Evolutionary conservation across 2,888 invertebrate species (phyloP), one percentile per base, ranked within the genome.

Genomic region (Romanomermis culicivorax): DNA sequence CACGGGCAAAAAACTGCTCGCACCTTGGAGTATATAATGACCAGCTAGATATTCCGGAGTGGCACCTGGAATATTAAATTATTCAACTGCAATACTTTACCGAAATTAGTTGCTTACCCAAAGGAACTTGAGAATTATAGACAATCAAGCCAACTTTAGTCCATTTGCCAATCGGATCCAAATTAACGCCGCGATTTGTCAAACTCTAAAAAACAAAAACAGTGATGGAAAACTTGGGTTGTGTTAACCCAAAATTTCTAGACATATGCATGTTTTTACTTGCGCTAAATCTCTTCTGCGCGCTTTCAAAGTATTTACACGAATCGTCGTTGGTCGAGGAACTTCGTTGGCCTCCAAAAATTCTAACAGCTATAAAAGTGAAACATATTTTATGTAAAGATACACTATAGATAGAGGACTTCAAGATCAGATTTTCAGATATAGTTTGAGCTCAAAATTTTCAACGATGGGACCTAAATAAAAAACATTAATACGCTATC

Each of bases 21-120:
- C 93, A 7, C 93, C 93, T 63, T 77, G 93, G 55, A 95, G 77
- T 69, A 93, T 86, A 67, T 97, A 97, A 70, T 97, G 89, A 0
- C 97, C 95, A 49, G 91, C 91, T 59, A 99, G 76, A 74, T 97
- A 99, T 73, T 99, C 97, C 0, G 97, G 95, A 0, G 97, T 97
- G 1, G 97, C 97, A 59, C 76, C 74, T 73, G 59, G 2, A 54
- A 42, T 45, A 23, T 24, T 30, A 42, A 58, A 58, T n/a, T n/a
- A n/a, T n/a, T n/a, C n/a, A n/a, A n/a, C n/a, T n/a, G 29, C 27
- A 54, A 17, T 25, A 54, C 57, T 55, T 62, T 29, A 63, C 56
- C 7, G 63, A 61, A 1, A 63, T 60, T 30, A 11, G 3, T 14
- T 23, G 25, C 11, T 17, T 7, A 4, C 93, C 95, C 63, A 97